phyloP scores from a whole-genome alignment of 2,797 vertebrate genomes.

The Chaunax sp. region DNA sequence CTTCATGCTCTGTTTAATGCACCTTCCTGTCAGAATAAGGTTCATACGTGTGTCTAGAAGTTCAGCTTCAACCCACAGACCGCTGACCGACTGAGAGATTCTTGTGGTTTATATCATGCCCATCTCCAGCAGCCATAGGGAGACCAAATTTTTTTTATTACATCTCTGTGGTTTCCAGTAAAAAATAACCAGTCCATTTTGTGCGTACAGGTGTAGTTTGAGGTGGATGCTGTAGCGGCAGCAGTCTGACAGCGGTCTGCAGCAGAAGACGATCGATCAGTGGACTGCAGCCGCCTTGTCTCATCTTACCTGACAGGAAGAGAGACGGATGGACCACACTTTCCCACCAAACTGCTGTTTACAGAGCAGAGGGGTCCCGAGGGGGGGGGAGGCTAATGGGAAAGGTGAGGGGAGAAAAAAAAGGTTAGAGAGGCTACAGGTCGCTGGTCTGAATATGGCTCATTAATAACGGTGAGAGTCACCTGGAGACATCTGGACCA shows the following conservation, averaged over 20 bases:
- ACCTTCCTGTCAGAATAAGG: too few relatives aligned
- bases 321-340: constrained; percentile 55
- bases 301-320: constrained; percentile 66
- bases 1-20: too few relatives aligned
- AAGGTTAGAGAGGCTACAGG: constrained; percentile 16
- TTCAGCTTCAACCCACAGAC: too few relatives aligned
- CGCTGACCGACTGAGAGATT: too few relatives aligned
- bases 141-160: neutral
- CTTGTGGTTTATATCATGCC: too few relatives aligned
- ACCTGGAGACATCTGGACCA: constrained; percentile 18
- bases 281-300: constrained; percentile 11
- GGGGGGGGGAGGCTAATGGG: neutral
- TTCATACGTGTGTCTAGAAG: too few relatives aligned
- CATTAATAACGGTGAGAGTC: constrained; percentile 17
- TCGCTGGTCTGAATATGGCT: constrained; percentile 15
- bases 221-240: neutral
- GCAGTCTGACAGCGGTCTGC: neutral
- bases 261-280: constrained; percentile 36
- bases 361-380: constrained; percentile 24
- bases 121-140: too few relatives aligned
- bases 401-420: neutral
- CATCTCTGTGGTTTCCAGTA: neutral
- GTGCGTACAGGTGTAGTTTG: neutral
- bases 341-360: constrained; percentile 63
- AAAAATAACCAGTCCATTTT: too few relatives aligned